Percentiles rank a stretch among this genome's conserved stretches.
These are phyloP conservation scores for Synergus umbraculus DNA, from an alignment of 2,888 invertebrate species.

Conservation along the genomic window DNA sequence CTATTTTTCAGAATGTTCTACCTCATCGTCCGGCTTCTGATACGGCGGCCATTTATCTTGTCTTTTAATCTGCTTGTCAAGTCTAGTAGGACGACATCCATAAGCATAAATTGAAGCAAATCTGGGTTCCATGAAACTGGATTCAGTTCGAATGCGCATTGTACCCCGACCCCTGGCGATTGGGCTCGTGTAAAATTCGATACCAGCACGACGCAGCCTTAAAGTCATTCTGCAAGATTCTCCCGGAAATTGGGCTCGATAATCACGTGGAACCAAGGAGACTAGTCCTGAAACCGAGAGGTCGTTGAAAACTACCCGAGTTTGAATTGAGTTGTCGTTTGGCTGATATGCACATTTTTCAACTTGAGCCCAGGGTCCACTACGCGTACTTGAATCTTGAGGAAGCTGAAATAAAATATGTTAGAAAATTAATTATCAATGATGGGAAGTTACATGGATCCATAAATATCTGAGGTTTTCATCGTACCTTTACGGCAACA, in stretches of 20 bases:
- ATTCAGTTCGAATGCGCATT: constrained; percentile 87
- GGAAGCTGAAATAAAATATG: constrained; percentile 60
- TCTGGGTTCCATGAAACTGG: constrained; percentile 90
- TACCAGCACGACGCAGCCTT: constrained; percentile 86
- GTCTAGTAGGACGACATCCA: constrained; percentile 82
- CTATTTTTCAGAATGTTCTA: constrained; percentile 12
- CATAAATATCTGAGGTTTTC: neutral
- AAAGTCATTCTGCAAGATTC: constrained; percentile 88
- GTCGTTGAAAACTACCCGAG: constrained; percentile 88
- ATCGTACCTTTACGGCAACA: constrained; percentile 69
- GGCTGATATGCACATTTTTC: constrained; percentile 89
- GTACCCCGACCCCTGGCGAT: constrained; percentile 84
- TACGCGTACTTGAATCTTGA: constrained; percentile 59
- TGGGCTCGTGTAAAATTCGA: constrained; percentile 86
- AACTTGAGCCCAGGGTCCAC: constrained; percentile 78
- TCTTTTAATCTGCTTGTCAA: constrained; percentile 71
- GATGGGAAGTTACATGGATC: neutral
- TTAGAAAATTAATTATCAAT: neutral
- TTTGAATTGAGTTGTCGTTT: constrained; percentile 85
- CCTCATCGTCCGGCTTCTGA: constrained; percentile 53
- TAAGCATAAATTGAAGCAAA: constrained; percentile 92
- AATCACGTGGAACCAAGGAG: constrained; percentile 78
- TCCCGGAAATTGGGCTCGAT: constrained; percentile 67
- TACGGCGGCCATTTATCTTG: constrained; percentile 68
- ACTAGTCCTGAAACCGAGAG: constrained; percentile 88